A percentile compares a stretch with the other conserved stretches of the same genome.
These are phyloP conservation scores for Coturnix japonica DNA, from an alignment of 2,113 vertebrate genomes.

Conservation along the genomic window DNA sequence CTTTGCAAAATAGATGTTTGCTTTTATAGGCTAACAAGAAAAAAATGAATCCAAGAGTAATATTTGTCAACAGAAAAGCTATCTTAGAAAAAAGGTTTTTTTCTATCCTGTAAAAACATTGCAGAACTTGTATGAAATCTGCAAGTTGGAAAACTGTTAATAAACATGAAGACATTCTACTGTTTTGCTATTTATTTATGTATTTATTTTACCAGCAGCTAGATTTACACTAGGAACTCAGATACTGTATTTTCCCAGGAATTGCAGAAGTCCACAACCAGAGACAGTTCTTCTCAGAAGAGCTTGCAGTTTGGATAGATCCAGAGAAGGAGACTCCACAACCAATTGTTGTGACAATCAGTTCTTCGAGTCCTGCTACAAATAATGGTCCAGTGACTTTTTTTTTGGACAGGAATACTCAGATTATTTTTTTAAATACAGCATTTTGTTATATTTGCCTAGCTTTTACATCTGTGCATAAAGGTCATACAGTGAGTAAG, in stretches of 20 bases:
- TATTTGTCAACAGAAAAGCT: slow-evolving; percentile 23
- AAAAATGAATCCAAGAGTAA: neutral
- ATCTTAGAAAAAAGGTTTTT: neutral
- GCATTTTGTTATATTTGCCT: neutral
- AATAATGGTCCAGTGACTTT: neutral
- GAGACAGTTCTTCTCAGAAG: neutral
- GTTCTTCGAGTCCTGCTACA: neutral
- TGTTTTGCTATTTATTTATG: neutral
- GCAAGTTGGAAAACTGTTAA: neutral
- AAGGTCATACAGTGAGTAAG: neutral
- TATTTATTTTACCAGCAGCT: neutral
- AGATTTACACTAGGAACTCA: neutral
- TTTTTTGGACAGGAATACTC: neutral
- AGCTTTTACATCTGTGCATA: neutral
- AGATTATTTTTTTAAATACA: neutral
- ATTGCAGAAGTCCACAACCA: neutral
- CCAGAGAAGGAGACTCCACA: too few relatives aligned
- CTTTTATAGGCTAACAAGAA: slow-evolving; percentile 51
- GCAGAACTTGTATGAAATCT: neutral
- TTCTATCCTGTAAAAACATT: neutral
- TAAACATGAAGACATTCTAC: neutral
- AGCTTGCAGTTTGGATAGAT: neutral
- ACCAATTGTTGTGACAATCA: neutral
- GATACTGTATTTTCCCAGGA: neutral
- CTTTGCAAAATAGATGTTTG: slow-evolving; percentile 48